These are phyloP conservation scores for Reinhardtius hippoglossoides DNA, from an alignment of 2,113 vertebrate species.

Conservation along the genomic window DNA sequence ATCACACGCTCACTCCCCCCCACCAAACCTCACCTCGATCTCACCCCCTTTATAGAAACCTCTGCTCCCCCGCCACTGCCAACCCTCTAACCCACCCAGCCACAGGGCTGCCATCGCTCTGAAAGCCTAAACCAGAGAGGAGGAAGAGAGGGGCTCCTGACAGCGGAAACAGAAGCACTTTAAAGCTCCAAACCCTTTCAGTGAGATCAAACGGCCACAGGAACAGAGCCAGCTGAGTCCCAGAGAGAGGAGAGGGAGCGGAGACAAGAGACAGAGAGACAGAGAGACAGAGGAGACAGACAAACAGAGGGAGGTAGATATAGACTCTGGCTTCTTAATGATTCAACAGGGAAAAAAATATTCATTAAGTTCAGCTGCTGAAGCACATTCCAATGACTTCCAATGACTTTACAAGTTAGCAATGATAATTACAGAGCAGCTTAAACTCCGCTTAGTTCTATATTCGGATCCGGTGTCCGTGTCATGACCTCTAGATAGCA, in stretches of 20 bases:
- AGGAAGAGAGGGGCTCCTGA: slow-evolving; percentile 77
- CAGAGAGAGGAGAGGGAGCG: slow-evolving; percentile 43
- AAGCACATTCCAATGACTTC: slow-evolving; percentile 19
- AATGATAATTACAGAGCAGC: slow-evolving; percentile 15
- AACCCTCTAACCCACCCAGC: slow-evolving; percentile 51
- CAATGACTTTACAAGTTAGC: slow-evolving; percentile 23
- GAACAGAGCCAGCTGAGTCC: slow-evolving; percentile 74
- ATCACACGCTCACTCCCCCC: slow-evolving; percentile 18
- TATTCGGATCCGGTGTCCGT: background rate
- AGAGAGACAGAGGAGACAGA: slow-evolving; percentile 28
- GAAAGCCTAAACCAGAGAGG: slow-evolving; percentile 67
- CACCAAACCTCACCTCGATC: slow-evolving; percentile 46
- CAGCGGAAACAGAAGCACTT: slow-evolving; percentile 81
- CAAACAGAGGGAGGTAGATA: slow-evolving; percentile 25
- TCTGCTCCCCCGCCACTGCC: slow-evolving; percentile 9
- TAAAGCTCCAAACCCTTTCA: slow-evolving; percentile 82
- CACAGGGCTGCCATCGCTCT: slow-evolving; percentile 64
- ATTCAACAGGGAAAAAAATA: slow-evolving; percentile 29
- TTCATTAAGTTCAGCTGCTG: slow-evolving; percentile 38
- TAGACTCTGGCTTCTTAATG: slow-evolving; percentile 28
- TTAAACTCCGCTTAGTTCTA: background rate
- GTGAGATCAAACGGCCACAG: slow-evolving; percentile 79
- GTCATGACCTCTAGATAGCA: slow-evolving; percentile 1
- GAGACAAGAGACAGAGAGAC: slow-evolving; percentile 14
- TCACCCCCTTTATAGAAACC: slow-evolving; percentile 54